Evolutionary conservation across 2,888 invertebrate genomes (phyloP).

Genomic region (Apocheima hispidaria): DNA sequence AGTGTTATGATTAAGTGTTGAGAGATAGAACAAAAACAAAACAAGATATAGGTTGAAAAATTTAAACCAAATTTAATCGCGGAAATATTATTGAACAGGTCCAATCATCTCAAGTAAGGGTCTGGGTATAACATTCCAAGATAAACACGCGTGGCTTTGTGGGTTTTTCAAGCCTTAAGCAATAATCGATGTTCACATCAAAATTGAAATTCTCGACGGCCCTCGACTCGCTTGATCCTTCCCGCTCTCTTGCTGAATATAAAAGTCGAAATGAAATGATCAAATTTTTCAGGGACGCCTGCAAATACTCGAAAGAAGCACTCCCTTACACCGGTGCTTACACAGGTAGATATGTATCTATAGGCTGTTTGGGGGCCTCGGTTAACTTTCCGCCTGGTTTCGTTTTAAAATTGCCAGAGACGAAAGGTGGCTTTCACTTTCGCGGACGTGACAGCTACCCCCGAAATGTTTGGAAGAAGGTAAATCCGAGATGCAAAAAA

Average conservation of each 20-base stretch:
- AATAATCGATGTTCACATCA: constrained; percentile 13
- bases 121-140: constrained; percentile 24
- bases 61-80: no score
- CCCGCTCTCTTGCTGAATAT: constrained; percentile 9
- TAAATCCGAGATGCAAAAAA: constrained; percentile 26
- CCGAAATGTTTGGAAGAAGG: constrained; percentile 33
- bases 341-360: constrained; percentile 25
- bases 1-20: no score
- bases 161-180: constrained; percentile 7
- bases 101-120: constrained; percentile 10
- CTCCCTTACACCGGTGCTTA: constrained; percentile 8
- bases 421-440: constrained; percentile 34
- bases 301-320: constrained; percentile 8
- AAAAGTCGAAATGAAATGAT: constrained; percentile 21
- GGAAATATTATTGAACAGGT: not conserved
- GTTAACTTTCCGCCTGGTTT: constrained; percentile 43
- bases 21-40: no score
- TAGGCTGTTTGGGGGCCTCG: constrained; percentile 31
- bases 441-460: constrained; percentile 40
- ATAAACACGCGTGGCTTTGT: constrained; percentile 9
- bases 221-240: constrained; percentile 4
- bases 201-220: constrained; percentile 14
- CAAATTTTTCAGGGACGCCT: constrained; percentile 12
- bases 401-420: constrained; percentile 35
- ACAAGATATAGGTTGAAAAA: no score